These are phyloP conservation scores for Bombus pyrosoma DNA, from an alignment of 1,140 invertebrate genomes.

Conservation along the genomic window DNA sequence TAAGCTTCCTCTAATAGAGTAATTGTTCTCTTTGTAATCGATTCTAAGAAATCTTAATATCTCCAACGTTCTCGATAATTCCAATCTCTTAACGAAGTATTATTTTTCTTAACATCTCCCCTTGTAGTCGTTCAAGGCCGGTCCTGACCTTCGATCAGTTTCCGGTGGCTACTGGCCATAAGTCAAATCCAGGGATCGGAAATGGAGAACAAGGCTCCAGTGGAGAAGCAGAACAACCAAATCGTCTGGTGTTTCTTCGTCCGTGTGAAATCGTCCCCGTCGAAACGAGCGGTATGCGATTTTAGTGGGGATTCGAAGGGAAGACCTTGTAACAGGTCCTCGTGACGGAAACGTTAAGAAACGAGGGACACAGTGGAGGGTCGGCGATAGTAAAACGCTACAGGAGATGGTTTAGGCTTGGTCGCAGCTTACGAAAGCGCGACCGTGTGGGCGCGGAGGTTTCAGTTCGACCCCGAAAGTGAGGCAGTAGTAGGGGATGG, in stretches of 20 bases:
- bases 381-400: constrained; percentile 5
- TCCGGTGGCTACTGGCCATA: neutral
- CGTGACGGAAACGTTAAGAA: constrained; percentile 19
- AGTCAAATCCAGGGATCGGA: neutral
- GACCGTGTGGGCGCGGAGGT: constrained; percentile 66
- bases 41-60: neutral
- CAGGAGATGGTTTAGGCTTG: constrained; percentile 62
- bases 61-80: neutral
- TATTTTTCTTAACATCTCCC: neutral
- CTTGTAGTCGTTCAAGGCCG: neutral
- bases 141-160: constrained; percentile 53
- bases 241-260: neutral
- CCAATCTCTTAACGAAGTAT: neutral
- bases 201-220: neutral
- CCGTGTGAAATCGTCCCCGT: constrained; percentile 17
- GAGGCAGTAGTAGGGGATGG: constrained; percentile 44
- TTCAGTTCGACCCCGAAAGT: constrained; percentile 68
- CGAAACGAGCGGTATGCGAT: constrained; percentile 35
- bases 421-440: constrained; percentile 62
- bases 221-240: neutral
- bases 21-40: neutral
- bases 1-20: neutral
- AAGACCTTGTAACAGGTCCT: constrained; percentile 28
- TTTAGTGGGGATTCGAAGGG: constrained; percentile 37
- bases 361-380: neutral